A percentile compares a stretch with the other conserved stretches of the same genome.
Conservation (phyloP, 1,140 invertebrate genomes). For the Dendroctonus ponderosae region DNA sequence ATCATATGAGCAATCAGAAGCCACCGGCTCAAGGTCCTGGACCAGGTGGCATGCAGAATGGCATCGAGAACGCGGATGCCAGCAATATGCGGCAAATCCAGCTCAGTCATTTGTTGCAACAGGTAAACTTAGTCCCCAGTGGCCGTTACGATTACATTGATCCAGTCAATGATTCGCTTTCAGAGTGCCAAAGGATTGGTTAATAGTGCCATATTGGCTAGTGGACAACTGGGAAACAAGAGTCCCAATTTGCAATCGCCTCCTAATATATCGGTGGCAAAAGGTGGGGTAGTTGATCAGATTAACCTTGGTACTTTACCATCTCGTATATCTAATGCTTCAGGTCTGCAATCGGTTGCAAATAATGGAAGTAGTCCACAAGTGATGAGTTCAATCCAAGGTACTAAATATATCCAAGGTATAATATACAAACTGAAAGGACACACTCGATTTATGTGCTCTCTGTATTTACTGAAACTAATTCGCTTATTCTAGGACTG, state of each 20-base stretch:
- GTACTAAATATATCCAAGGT: constrained; percentile 41
- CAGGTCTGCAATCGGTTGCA: constrained; percentile 58
- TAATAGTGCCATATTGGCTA: constrained; percentile 65
- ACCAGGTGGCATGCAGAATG: constrained; percentile 59
- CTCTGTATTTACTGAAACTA: no score
- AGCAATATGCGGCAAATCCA: constrained; percentile 54
- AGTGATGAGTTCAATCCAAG: constrained; percentile 66
- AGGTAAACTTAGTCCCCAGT: constrained; percentile 29
- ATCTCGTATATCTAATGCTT: constrained; percentile 61
- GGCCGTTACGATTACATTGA: no score
- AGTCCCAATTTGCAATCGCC: constrained; percentile 80
- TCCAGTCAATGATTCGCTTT: constrained; percentile 21
- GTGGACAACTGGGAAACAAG: constrained; percentile 72
- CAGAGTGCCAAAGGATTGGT: constrained; percentile 74
- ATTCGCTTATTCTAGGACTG: constrained; percentile 16
- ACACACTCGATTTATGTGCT: no score
- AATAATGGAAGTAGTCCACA: constrained; percentile 61
- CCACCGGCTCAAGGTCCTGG: constrained; percentile 75
- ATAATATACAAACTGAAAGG: no score
- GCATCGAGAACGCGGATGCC: constrained; percentile 48
- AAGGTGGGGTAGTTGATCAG: constrained; percentile 56
- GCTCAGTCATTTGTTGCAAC: constrained; percentile 64
- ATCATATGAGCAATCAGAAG: constrained; percentile 63
- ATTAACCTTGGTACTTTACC: constrained; percentile 59
- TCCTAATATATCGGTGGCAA: constrained; percentile 68